A percentile compares a stretch with the other conserved stretches of the same genome.
Conservation (phyloP, 2,113 vertebrate genomes). For the Alectura lathami region DNA sequence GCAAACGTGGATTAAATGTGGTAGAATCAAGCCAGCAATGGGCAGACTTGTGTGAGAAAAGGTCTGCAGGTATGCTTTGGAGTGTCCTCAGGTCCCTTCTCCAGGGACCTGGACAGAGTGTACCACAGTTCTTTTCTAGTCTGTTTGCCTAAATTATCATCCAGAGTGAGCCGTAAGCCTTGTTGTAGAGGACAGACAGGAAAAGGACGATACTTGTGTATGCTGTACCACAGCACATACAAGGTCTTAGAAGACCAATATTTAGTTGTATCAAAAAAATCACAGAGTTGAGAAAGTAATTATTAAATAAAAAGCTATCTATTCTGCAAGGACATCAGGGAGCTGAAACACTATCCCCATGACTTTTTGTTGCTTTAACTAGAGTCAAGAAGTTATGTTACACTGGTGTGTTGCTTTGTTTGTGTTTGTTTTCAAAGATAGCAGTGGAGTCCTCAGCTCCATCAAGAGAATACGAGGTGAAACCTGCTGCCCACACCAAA, state of each 20-base stretch:
- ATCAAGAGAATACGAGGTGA: background rate
- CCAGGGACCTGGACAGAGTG: background rate
- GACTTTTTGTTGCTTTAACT: background rate
- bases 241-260: background rate
- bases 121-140: background rate
- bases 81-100: background rate
- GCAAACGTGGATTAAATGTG: background rate
- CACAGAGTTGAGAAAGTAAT: background rate
- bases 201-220: fast-evolving
- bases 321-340: background rate
- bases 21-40: background rate
- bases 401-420: background rate
- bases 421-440: background rate
- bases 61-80: background rate
- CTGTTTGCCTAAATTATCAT: fast-evolving
- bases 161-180: background rate
- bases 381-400: background rate
- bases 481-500: background rate
- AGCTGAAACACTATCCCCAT: background rate
- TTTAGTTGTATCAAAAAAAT: background rate
- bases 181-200: background rate
- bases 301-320: background rate
- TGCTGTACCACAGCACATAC: background rate
- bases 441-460: background rate
- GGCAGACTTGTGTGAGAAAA: fast-evolving